phyloP scores from a whole-genome alignment of 2,113 vertebrate species.

The Myodes glareolus region DNA sequence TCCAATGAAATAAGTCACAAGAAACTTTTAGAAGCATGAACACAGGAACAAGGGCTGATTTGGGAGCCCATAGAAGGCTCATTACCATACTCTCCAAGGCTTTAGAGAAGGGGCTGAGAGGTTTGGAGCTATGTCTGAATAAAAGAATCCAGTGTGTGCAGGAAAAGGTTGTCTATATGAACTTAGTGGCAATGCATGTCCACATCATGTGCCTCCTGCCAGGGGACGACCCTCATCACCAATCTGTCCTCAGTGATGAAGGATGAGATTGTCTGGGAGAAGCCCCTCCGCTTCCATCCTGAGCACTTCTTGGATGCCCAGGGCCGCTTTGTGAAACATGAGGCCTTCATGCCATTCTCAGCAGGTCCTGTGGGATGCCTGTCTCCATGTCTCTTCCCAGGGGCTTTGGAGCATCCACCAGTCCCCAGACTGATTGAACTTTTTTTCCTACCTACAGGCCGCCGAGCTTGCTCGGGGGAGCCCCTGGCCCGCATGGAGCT shows the following conservation, averaged over 20 bases:
- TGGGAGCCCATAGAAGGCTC: background rate
- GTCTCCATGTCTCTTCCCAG: too few species aligned
- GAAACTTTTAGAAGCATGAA: background rate
- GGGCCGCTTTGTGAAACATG: too few species aligned
- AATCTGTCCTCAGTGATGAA: background rate
- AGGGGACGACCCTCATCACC: background rate
- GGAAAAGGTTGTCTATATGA: background rate
- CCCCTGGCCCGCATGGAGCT: slow-evolving; percentile 54
- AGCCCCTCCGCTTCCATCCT: background rate
- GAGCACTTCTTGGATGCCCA: too few species aligned
- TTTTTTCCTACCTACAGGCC: too few species aligned
- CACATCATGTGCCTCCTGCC: background rate
- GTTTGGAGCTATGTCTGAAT: background rate
- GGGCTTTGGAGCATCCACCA: too few species aligned
- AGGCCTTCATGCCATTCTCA: background rate
- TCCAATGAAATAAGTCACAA: background rate
- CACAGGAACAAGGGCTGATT: background rate
- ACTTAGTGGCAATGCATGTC: background rate
- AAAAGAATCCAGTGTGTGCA: background rate
- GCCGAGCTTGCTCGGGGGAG: too few species aligned
- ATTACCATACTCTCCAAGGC: too few species aligned
- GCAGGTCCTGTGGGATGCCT: background rate
- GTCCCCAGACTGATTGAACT: too few species aligned
- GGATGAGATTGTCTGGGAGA: background rate
- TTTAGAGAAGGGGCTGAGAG: too few species aligned